Evolutionary conservation across 1,140 invertebrate genomes (phyloP).

Genomic region (Gryllus bimaculatus): DNA sequence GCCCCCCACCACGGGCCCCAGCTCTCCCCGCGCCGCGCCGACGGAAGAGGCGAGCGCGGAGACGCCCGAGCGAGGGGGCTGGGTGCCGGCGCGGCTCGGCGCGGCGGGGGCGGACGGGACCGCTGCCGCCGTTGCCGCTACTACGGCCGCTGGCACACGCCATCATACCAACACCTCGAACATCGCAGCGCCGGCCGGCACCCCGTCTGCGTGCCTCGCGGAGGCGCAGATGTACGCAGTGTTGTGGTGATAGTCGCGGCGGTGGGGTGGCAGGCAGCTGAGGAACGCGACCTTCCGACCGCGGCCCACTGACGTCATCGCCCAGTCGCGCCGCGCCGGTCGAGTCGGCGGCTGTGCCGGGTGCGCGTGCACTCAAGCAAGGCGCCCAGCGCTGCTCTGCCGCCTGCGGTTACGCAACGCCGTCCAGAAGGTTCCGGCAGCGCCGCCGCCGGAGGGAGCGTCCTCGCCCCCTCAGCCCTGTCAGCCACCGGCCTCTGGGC

Average conservation of each 20-base stretch:
- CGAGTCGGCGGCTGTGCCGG: not conserved
- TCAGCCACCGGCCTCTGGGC: no score
- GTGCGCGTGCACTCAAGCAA: not conserved
- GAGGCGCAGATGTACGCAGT: no score
- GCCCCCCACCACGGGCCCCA: not conserved
- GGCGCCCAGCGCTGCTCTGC: not conserved
- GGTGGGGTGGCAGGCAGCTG: no score
- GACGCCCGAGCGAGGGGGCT: slow-evolving; percentile 12
- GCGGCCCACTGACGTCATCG: not conserved
- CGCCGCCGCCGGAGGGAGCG: not conserved
- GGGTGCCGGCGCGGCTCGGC: not conserved
- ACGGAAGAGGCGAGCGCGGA: slow-evolving; percentile 8
- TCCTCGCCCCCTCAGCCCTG: no score
- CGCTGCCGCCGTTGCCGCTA: not conserved
- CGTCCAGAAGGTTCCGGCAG: not conserved
- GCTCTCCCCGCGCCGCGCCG: not conserved
- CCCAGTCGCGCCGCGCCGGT: not conserved
- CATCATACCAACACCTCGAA: no score
- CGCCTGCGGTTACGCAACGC: no score
- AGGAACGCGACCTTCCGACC: not conserved
- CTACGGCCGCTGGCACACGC: no score
- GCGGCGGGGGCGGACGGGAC: not conserved
- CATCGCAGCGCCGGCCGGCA: no score
- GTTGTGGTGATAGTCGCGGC: no score
- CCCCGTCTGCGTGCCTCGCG: no score